Evolutionary conservation across 2,888 invertebrate species (phyloP).

Genomic region (Formica aserva): DNA sequence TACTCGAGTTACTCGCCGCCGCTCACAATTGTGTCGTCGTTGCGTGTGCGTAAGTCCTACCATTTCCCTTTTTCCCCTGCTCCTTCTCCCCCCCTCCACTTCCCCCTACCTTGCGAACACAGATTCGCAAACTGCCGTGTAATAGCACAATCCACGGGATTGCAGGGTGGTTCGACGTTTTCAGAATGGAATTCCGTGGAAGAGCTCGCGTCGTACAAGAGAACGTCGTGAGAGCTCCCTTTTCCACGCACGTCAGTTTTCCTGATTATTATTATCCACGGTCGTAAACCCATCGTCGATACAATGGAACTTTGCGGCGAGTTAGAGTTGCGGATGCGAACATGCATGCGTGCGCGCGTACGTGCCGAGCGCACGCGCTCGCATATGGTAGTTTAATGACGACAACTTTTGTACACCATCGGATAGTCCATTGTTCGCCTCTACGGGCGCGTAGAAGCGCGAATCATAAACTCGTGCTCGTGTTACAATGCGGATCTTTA

Average conservation of each 20-base stretch:
- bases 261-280: constrained; percentile 53
- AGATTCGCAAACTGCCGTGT: constrained; percentile 73
- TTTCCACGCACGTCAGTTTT: constrained; percentile 33
- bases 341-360: not conserved
- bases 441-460: constrained; percentile 28
- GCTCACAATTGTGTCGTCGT: constrained; percentile 75
- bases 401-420: constrained; percentile 46
- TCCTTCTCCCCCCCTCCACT: not conserved
- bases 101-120: constrained; percentile 13
- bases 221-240: constrained; percentile 2
- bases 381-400: constrained; percentile 47
- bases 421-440: constrained; percentile 38
- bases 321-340: constrained; percentile 20
- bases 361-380: not conserved
- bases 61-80: constrained; percentile 3
- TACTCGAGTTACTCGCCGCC: constrained; percentile 79
- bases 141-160: constrained; percentile 61
- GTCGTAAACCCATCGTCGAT: constrained; percentile 35
- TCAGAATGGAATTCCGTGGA: constrained; percentile 21
- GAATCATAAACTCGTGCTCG: constrained; percentile 44
- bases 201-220: constrained; percentile 1
- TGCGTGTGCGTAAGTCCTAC: constrained; percentile 42
- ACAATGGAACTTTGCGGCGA: constrained; percentile 43
- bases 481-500: constrained; percentile 38
- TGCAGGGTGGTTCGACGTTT: constrained; percentile 27